Base-by-base conservation (phyloP, 2,113 vertebrate species). In the Chaetodon auriga region DNA sequence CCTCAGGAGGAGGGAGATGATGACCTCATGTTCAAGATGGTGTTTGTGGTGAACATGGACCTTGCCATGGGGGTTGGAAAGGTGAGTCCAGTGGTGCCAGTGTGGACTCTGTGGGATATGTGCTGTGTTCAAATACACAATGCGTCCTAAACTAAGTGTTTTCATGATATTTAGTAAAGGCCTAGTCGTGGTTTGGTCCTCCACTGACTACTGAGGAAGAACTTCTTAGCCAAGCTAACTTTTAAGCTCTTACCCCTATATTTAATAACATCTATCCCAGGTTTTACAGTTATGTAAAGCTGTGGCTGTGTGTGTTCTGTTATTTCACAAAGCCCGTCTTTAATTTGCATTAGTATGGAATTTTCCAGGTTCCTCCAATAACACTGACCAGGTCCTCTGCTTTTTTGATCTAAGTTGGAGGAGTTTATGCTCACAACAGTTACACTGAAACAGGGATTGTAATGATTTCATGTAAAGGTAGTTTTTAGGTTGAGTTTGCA, bases 31-130 rank as follows among this genome's bases (percentile, higher is more conserved):
- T 95, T 94, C 86, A 97, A 97, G 90, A 97, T 97, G 96, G 96
- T 97, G 85, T 96, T 96, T 88, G 96, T 97, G 68, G 95, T 97
- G 62, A 97, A 97, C 85, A 96, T 95, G 95, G 96, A 96, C 75
- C 94, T 96, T 21, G 94, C 93, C 54, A 96, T 97, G 96, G 96
- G 96, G 3, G 91, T 94, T 21, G 96, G 96, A 79, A 97, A 97
- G 95, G 96, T 96, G 74, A 58, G 76, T 83, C 2, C 7, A 25
- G 2, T 15, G 14, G 23, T 60, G 38, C 16, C 21, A 38, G 0
- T 81, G 21, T 49, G 21, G 11, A 41, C 16, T 41, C 14, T 35
- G 25, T 41, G 0, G 19, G 23, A 23, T 68, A 5, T 41, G 15
- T 46, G 18, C n/a, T 41, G 13, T 36, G 4, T 57, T 51, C 6